Evolutionary conservation across 2,797 vertebrate genomes (phyloP), one percentile per base, ranked within the genome.

Genomic region (Toxotes lorentzi): DNA sequence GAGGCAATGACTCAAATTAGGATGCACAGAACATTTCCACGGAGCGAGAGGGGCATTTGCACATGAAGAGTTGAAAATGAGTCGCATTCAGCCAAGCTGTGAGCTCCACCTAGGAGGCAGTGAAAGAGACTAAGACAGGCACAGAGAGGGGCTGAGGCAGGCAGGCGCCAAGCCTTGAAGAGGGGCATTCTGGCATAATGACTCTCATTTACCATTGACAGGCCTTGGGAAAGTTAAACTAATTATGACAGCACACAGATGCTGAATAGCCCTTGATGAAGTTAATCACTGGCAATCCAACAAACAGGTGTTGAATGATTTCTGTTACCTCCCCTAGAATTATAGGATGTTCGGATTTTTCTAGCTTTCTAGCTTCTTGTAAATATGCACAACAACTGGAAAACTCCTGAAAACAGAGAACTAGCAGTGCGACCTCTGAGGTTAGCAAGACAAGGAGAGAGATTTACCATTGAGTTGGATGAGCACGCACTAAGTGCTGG

Each of bases 201-300:
- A 93, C 93, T 92, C 94, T 93, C 92, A 95, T 95, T 95, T 94
- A 92, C 93, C 91, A 94, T 88, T 94, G 92, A 94, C 93, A 90
- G 93, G 92, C 93, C 88, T 93, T 91, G 91, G 92, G 92, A 95
- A 95, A 92, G 90, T 93, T 93, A 93, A 94, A 94, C 94, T 95
- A 95, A 96, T 96, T 95, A 95, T 94, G 93, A 93, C 92, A 91
- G 91, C 90, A 90, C 91, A 91, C 94, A 93, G 93, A 93, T 93
- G 94, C 90, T 95, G 93, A 96, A 95, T 95, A 94, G 94, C 92
- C 92, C 93, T 95, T 95, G 93, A 95, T 95, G 94, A 94, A 94
- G 91, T 95, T 95, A 95, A 94, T 95, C 94, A 95, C 92, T 81
- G 79, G 92, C 94, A 94, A 94, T 95, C 91, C 91, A 93, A 88